phyloP scores from a whole-genome alignment of 2,888 invertebrate genomes.

The Tetanocera ferruginea region DNA sequence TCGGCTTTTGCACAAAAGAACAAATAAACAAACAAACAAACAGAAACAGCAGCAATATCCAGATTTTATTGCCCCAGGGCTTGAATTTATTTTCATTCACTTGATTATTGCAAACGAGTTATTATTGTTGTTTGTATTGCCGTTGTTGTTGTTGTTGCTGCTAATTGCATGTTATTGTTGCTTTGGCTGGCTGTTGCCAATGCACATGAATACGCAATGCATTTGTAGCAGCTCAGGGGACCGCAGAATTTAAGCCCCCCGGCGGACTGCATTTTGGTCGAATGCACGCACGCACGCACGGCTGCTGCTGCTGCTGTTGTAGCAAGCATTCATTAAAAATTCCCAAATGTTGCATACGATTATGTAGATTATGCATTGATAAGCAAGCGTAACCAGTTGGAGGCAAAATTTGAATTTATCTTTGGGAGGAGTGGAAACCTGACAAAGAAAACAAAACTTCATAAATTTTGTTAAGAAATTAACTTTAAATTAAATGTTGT shows the following conservation, averaged over 20 bases:
- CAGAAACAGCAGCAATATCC: not conserved
- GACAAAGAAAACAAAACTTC: no score
- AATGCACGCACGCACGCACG: not conserved
- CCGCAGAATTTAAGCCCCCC: not conserved
- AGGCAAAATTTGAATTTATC: not conserved
- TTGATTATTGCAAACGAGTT: slow-evolving; percentile 6
- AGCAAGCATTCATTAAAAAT: slow-evolving; percentile 2
- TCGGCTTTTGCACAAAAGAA: not conserved
- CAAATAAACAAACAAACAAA: slow-evolving; percentile 13
- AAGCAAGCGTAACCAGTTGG: not conserved
- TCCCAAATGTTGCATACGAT: slow-evolving; percentile 7
- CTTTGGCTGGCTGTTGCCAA: not conserved
- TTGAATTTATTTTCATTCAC: slow-evolving; percentile 13
- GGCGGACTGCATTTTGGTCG: not conserved
- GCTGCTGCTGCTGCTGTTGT: not conserved
- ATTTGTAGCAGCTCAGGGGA: not conserved
- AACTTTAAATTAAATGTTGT: no score
- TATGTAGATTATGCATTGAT: not conserved
- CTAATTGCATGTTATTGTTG: slow-evolving; percentile 26
- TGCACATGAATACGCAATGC: not conserved
- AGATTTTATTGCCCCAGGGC: slow-evolving; percentile 11
- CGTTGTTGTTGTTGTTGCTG: not conserved
- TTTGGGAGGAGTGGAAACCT: not conserved
- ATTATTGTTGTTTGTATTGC: slow-evolving; percentile 8
- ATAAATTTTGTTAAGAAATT: no score